Conservation (phyloP, 2,888 invertebrate genomes). For the Urechis unicinctus region DNA sequence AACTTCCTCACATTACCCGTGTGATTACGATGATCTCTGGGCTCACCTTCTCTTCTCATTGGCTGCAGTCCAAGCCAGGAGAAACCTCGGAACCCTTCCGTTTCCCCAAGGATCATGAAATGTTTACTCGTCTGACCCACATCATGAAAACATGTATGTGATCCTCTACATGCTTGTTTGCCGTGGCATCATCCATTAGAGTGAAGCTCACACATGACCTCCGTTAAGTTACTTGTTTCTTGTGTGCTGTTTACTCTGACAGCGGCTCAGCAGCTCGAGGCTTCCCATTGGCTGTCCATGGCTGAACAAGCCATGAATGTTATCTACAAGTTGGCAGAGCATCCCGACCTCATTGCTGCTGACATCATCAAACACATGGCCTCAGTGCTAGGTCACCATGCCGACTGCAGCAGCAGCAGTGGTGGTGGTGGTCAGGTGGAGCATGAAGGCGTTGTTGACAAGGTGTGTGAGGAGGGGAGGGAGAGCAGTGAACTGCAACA, state of each 20-base stretch:
- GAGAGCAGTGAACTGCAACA: neutral
- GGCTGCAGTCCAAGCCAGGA: neutral
- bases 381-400: too few relatives aligned
- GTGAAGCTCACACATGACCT: too few relatives aligned
- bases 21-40: neutral
- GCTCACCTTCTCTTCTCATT: neutral
- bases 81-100: constrained; percentile 41
- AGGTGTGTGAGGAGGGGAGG: too few relatives aligned
- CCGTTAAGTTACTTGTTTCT: too few relatives aligned
- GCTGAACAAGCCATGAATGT: constrained; percentile 58
- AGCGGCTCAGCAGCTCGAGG: constrained; percentile 34
- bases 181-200: neutral
- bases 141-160: neutral
- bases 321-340: constrained; percentile 60
- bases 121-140: constrained; percentile 52
- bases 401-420: neutral
- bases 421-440: neutral
- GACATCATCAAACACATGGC: constrained; percentile 34
- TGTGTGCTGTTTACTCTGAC: too few relatives aligned
- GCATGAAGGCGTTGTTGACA: neutral
- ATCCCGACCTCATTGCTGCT: constrained; percentile 55
- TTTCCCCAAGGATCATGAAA: constrained; percentile 54
- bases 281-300: constrained; percentile 57
- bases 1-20: too few relatives aligned
- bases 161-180: neutral